A percentile compares a stretch with the other conserved stretches of the same genome.
phyloP scores from a whole-genome alignment of 2,113 vertebrate genomes.

The Crotalus viridis region DNA sequence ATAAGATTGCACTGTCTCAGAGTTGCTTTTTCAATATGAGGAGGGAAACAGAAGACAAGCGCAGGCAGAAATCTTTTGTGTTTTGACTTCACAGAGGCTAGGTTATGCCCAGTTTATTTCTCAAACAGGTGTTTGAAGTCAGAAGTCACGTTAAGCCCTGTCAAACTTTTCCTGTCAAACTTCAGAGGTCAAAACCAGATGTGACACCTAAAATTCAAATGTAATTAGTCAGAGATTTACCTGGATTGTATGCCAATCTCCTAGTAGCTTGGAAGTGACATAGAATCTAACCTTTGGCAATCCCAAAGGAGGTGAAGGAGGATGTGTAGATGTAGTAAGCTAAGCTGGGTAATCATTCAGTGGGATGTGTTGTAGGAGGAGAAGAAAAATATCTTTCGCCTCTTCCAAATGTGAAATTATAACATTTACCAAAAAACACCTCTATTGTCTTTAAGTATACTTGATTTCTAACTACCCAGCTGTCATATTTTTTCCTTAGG shows the following conservation, averaged over 20 bases:
- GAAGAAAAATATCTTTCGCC: not conserved
- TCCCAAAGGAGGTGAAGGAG: constrained; percentile 65
- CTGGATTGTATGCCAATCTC: constrained; percentile 70
- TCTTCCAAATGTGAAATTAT: not conserved
- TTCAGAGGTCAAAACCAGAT: constrained; percentile 73
- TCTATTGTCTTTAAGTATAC: not conserved
- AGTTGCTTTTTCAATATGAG: not conserved
- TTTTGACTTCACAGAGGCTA: not conserved
- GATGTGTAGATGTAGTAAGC: constrained; percentile 64
- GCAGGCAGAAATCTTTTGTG: not conserved
- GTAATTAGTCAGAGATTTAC: constrained; percentile 76
- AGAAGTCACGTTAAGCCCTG: constrained; percentile 46
- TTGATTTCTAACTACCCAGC: constrained; percentile 41
- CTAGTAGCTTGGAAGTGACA: constrained; percentile 66
- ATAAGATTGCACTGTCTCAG: not conserved
- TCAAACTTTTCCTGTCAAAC: constrained; percentile 68
- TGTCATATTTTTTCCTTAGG: constrained; percentile 70
- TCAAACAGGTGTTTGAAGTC: constrained; percentile 21
- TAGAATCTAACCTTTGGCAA: constrained; percentile 64
- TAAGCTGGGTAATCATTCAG: constrained; percentile 28
- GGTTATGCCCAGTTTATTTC: not conserved
- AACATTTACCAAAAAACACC: constrained; percentile 19
- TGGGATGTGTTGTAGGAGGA: constrained; percentile 28
- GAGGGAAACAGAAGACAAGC: not conserved
- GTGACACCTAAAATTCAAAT: constrained; percentile 73